phyloP scores from a whole-genome alignment of 2,113 vertebrate species.

The mouse (Mus musculus) region DNA sequence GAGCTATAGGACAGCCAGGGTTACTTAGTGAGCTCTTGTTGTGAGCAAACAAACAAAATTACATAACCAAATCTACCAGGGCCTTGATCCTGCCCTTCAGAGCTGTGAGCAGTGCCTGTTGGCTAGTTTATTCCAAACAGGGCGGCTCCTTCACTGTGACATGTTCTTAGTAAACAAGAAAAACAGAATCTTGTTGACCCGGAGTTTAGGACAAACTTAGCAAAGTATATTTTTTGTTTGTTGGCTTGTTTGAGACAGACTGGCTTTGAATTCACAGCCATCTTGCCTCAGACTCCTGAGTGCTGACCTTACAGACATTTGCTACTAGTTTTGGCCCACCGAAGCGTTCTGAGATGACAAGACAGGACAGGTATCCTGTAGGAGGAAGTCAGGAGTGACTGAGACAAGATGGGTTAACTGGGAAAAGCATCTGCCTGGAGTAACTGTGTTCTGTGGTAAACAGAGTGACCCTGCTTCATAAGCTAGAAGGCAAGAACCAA shows the following conservation, averaged over 20 bases:
- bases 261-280: not conserved
- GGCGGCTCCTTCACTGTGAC: not conserved
- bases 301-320: not conserved
- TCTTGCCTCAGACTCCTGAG: not conserved
- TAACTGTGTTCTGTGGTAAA: not conserved
- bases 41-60: not conserved
- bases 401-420: not conserved
- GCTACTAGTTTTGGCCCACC: not conserved
- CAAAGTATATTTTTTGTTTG: not conserved
- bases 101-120: not conserved
- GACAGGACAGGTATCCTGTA: not conserved
- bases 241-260: not conserved
- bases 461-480: not conserved
- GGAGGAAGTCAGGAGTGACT: not conserved
- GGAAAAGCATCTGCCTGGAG: not conserved
- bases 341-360: slow-evolving; percentile 8
- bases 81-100: not conserved
- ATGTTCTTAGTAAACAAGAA: not conserved
- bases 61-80: not conserved
- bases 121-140: not conserved
- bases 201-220: not conserved
- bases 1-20: not conserved
- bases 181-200: not conserved
- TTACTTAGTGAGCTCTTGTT: not conserved
- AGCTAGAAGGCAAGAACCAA: not conserved